A percentile compares a stretch with the other conserved stretches of the same genome.
Evolutionary conservation across 2,888 invertebrate genomes (phyloP).

Genomic region (Leucophora obtusa): DNA sequence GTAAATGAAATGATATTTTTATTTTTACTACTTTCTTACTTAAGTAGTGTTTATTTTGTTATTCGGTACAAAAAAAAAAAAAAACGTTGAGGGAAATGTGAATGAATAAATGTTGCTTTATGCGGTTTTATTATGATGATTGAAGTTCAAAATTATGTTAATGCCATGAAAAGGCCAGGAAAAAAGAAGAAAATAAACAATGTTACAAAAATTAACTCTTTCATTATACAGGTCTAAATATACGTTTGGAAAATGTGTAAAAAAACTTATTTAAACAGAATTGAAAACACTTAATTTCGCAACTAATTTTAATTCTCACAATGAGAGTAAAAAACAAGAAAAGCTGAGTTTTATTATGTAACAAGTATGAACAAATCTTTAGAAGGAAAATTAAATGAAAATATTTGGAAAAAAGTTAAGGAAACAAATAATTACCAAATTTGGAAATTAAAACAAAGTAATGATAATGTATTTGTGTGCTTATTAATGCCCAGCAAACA

Average conservation of each 20-base stretch:
- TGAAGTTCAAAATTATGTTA: neutral
- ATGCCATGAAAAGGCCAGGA: neutral
- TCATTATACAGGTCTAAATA: neutral
- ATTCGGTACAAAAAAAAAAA: neutral
- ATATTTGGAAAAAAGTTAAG: neutral
- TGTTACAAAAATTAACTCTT: neutral
- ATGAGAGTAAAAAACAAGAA: neutral
- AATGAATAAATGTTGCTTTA: neutral
- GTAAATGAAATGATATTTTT: neutral
- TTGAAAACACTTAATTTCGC: neutral
- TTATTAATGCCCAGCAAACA: too few species aligned
- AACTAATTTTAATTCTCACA: neutral
- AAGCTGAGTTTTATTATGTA: neutral
- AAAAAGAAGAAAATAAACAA: neutral
- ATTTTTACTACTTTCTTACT: neutral
- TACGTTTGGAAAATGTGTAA: neutral
- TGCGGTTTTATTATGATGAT: neutral
- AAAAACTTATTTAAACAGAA: neutral
- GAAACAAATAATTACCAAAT: neutral
- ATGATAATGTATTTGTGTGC: neutral
- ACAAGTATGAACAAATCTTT: neutral
- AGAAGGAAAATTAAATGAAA: neutral
- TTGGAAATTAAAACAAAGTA: neutral
- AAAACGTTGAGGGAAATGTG: neutral
- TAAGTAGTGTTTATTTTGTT: neutral